Conservation (phyloP, 2,113 vertebrate species). For the Thomomys bottae region DNA sequence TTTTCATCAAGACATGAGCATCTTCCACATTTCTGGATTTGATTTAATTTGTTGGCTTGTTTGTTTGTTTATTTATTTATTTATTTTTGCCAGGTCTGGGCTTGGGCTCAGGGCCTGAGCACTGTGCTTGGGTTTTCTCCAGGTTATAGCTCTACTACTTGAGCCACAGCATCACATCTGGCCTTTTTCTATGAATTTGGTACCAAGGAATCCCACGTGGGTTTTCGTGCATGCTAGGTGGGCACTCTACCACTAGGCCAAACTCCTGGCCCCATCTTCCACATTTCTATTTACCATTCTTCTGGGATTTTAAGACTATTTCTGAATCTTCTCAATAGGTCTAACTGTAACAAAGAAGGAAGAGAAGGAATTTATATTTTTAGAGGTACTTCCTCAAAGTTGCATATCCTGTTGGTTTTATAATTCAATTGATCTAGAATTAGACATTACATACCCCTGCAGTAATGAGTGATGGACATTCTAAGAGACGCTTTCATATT, state of each 20-base stretch:
- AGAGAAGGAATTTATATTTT: background rate
- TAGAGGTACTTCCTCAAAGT: background rate
- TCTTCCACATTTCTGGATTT: background rate
- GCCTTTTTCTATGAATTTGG: too few relatives aligned
- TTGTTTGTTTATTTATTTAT: too few relatives aligned
- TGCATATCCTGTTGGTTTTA: background rate
- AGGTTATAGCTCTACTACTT: too few relatives aligned
- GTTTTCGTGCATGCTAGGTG: too few relatives aligned
- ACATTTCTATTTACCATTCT: background rate
- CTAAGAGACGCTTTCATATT: background rate
- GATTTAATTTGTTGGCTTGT: too few relatives aligned
- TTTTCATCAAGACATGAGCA: background rate
- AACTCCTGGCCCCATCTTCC: background rate
- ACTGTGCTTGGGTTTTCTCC: too few relatives aligned
- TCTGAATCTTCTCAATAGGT: background rate
- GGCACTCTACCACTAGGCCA: too few relatives aligned
- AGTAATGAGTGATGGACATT: background rate
- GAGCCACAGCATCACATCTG: too few relatives aligned
- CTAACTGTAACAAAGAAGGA: background rate
- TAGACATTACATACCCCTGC: background rate
- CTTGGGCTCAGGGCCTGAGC: too few relatives aligned
- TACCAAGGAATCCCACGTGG: too few relatives aligned
- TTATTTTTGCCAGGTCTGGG: too few relatives aligned
- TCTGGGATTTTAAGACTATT: background rate
- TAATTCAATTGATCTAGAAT: background rate